Conservation (phyloP, 2,888 invertebrate species). For the Drosophila sordidula region DNA sequence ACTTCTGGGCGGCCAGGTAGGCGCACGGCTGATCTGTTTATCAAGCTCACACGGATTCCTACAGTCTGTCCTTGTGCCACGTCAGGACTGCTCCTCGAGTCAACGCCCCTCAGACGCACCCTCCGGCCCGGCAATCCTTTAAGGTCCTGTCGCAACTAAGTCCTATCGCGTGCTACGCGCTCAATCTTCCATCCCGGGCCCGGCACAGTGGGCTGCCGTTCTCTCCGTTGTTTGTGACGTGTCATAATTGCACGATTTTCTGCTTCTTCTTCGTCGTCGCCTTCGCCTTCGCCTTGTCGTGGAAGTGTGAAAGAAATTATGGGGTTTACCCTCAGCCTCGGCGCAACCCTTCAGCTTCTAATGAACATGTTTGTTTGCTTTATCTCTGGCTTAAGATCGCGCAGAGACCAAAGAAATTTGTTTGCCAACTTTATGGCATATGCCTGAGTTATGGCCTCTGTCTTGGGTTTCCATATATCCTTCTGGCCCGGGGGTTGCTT, state of each 20-base stretch:
- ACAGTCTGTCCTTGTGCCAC: conserved; percentile 49
- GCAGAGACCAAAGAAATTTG: conserved; percentile 47
- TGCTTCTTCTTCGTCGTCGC: conserved; percentile 1
- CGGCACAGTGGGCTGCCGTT: conserved; percentile 62
- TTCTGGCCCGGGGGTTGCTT: conserved; percentile 58
- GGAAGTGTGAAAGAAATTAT: conserved; percentile 80
- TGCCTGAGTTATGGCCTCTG: conserved; percentile 67
- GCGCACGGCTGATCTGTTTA: conserved; percentile 31
- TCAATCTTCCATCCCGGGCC: conserved; percentile 47
- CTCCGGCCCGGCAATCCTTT: conserved; percentile 67
- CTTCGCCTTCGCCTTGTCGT: conserved; percentile 4
- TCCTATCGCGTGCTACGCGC: conserved; percentile 71
- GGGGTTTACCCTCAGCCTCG: conserved; percentile 52
- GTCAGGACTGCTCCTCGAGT: conserved; percentile 69
- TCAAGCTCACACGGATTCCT: conserved; percentile 15
- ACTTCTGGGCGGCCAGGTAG: conserved; percentile 54
- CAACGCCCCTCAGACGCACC: conserved; percentile 64
- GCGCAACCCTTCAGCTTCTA: conserved; percentile 59
- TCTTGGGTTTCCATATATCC: conserved; percentile 45
- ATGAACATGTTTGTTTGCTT: conserved; percentile 71
- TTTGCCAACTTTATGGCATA: conserved; percentile 72
- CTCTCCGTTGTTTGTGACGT: conserved; percentile 54
- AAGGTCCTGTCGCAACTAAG: conserved; percentile 30
- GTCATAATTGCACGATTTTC: conserved; percentile 78
- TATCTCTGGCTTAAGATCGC: conserved; percentile 68